Evolutionary conservation across 1,140 invertebrate species (phyloP).

Genomic region (Zaprionus davidi): DNA sequence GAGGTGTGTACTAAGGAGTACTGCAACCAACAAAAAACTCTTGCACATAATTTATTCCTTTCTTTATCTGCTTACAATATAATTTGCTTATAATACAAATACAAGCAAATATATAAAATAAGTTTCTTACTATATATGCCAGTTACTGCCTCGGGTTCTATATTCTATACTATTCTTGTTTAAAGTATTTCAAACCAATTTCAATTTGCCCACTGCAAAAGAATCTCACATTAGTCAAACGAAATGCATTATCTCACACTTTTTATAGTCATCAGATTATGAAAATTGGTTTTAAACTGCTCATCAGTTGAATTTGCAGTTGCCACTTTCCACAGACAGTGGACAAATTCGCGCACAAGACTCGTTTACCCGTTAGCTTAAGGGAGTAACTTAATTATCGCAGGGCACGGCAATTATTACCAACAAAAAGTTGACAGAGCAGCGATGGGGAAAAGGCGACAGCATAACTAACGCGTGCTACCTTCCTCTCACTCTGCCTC

Average conservation of each 20-base stretch:
- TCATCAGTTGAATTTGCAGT: not conserved
- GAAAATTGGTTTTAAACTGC: not conserved
- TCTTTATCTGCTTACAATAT: too few species aligned
- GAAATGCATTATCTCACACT: not conserved
- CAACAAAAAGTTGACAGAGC: not conserved
- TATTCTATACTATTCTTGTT: too few species aligned
- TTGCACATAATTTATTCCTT: too few species aligned
- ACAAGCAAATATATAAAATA: too few species aligned
- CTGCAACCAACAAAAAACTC: too few species aligned
- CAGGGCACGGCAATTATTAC: not conserved
- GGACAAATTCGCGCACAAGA: not conserved
- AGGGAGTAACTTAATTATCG: not conserved
- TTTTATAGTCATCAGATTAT: not conserved
- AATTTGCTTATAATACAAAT: too few species aligned
- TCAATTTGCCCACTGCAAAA: not conserved
- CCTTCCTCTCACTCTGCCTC: not conserved
- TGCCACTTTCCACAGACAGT: too few species aligned
- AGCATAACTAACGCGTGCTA: constrained; percentile 34
- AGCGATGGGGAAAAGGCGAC: constrained; percentile 12
- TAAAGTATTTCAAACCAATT: too few species aligned
- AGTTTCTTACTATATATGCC: too few species aligned
- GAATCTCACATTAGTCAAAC: not conserved
- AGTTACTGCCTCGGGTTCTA: too few species aligned
- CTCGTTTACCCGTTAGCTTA: constrained; percentile 6
- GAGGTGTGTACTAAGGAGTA: too few species aligned